Evolutionary conservation across 2,797 vertebrate species (phyloP).

Genomic region (Percopsis omiscomaycus): DNA sequence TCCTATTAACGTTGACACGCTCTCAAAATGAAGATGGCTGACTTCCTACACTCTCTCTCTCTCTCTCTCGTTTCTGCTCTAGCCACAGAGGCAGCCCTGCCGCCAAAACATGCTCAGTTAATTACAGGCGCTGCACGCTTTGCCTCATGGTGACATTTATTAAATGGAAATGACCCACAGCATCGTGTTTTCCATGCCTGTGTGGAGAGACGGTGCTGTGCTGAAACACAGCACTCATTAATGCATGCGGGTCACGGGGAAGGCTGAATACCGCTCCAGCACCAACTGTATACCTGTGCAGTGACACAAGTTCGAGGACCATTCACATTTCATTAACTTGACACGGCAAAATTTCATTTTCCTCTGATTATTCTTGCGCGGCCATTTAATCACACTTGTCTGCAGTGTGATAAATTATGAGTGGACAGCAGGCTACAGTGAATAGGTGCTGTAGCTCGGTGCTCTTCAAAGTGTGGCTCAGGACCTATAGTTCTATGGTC

Average conservation of each 20-base stretch:
- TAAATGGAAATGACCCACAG: conserved; percentile 59
- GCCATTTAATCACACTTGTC: conserved; percentile 44
- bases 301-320: conserved; percentile 49
- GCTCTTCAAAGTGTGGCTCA: too few species aligned
- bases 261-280: conserved; percentile 25
- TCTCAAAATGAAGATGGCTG: conserved; percentile 43
- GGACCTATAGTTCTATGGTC: too few species aligned
- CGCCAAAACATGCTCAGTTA: conserved; percentile 47
- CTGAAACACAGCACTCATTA: conserved; percentile 53
- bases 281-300: conserved; percentile 29
- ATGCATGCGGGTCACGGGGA: conserved; percentile 46
- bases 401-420: too few species aligned
- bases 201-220: conserved; percentile 24
- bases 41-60: conserved; percentile 16
- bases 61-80: conserved; percentile 14
- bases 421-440: too few species aligned
- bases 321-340: conserved; percentile 62
- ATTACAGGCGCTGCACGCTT: conserved; percentile 55
- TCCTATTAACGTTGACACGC: conserved; percentile 41
- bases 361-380: conserved; percentile 37
- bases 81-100: conserved; percentile 17
- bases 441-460: too few species aligned
- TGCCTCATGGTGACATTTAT: conserved; percentile 56
- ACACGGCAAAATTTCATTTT: conserved; percentile 54
- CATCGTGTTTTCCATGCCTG: conserved; percentile 36